Conservation (phyloP, 2,888 invertebrate species). For the Cephus nigrinus region DNA sequence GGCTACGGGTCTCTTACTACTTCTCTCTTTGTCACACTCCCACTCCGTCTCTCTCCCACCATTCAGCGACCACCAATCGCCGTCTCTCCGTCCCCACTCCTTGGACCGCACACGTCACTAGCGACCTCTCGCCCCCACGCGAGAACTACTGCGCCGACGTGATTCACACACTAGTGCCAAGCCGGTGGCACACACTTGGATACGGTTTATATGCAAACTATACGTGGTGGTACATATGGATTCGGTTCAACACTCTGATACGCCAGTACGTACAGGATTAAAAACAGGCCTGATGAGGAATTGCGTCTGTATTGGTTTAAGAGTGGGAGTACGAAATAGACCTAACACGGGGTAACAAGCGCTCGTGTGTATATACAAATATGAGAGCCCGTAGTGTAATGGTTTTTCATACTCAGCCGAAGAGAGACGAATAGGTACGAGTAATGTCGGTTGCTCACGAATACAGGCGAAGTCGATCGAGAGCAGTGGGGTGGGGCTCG, state of each 20-base stretch:
- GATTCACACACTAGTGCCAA: not conserved
- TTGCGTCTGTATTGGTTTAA: not conserved
- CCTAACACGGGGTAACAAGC: not conserved
- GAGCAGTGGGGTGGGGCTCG: not conserved
- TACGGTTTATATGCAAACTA: not conserved
- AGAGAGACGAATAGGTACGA: not conserved
- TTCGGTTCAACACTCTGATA: not conserved
- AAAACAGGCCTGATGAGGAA: not conserved
- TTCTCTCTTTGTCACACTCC: conserved; percentile 2
- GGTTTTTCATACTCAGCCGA: not conserved
- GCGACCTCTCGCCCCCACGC: not conserved
- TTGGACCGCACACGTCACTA: not conserved
- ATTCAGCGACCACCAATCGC: conserved; percentile 8
- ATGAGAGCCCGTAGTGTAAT: not conserved
- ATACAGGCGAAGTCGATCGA: not conserved
- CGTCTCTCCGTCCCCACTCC: conserved; percentile 7
- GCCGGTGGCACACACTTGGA: not conserved
- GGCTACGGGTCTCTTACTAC: conserved; percentile 9
- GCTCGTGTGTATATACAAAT: not conserved
- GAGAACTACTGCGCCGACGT: not conserved
- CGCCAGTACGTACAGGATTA: not conserved
- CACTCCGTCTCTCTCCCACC: not conserved
- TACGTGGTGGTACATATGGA: not conserved
- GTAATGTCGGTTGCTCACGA: not conserved
- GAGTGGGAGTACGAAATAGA: not conserved